phyloP scores from a whole-genome alignment of 2,113 vertebrate species.

The Talpa occidentalis region DNA sequence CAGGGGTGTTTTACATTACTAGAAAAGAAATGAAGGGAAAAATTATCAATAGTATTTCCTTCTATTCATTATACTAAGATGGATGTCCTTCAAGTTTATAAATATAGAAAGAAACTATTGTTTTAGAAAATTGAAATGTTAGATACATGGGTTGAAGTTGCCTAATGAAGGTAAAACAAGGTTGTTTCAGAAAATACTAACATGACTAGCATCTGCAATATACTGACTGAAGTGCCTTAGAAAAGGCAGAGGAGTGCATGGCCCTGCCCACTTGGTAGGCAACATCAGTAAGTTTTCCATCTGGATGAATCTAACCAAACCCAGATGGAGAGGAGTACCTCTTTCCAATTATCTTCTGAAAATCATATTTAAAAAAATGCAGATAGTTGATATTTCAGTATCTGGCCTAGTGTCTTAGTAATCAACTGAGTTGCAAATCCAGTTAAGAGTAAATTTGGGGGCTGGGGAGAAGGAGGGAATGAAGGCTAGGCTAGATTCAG shows the following conservation, averaged over 20 bases:
- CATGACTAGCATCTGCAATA: background rate
- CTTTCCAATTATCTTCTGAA: background rate
- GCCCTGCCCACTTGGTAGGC: accelerated
- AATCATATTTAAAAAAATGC: background rate
- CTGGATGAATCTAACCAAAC: background rate
- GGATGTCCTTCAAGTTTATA: background rate
- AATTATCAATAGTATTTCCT: background rate
- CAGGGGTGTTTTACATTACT: background rate
- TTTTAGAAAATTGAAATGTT: background rate
- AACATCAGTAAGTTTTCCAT: background rate
- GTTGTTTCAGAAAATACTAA: background rate
- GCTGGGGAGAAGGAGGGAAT: no score
- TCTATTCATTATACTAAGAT: background rate
- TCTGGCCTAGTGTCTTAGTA: background rate
- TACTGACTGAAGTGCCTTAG: background rate
- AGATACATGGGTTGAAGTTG: background rate
- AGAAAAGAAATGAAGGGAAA: background rate
- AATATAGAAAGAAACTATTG: background rate
- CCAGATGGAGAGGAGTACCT: background rate
- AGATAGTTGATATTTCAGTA: background rate
- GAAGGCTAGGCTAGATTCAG: background rate
- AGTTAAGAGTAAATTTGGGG: background rate
- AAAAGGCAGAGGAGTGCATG: accelerated
- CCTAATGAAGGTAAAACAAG: no score
- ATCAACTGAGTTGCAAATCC: background rate